phyloP scores from a whole-genome alignment of 2,888 invertebrate genomes.

The Rhodophaea formosa region DNA sequence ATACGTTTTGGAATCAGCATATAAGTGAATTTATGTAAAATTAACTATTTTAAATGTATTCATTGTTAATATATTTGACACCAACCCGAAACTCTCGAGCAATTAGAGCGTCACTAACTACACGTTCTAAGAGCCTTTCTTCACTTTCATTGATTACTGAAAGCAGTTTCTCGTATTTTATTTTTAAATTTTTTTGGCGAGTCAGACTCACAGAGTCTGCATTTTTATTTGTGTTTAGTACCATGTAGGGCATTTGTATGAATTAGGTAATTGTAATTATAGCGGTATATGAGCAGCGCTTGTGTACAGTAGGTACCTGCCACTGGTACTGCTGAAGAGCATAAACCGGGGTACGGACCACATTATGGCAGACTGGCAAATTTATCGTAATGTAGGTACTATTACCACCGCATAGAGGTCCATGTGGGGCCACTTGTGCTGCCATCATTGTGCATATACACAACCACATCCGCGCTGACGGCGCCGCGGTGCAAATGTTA shows the following conservation, averaged over 20 bases:
- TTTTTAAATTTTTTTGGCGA: neutral
- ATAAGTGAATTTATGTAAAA: neutral
- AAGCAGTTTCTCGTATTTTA: neutral
- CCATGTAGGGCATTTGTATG: neutral
- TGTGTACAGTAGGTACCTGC: conserved; percentile 1
- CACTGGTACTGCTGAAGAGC: conserved; percentile 3
- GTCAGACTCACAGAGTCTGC: neutral
- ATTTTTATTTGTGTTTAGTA: neutral
- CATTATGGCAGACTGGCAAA: no score
- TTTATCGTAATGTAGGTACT: no score
- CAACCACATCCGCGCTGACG: conserved; percentile 10
- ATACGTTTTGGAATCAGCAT: no score
- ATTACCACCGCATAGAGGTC: no score
- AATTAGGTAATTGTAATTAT: neutral
- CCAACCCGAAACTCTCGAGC: neutral
- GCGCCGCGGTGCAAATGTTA: conserved; percentile 43
- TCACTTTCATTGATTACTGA: conserved; percentile 6
- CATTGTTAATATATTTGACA: neutral
- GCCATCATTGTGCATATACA: no score
- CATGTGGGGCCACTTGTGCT: no score
- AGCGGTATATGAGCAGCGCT: neutral
- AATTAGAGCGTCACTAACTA: conserved; percentile 4
- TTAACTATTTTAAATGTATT: neutral
- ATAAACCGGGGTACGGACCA: neutral
- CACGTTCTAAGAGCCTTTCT: neutral